Conservation (phyloP, 2,113 vertebrate species). For the Nanger granti region DNA sequence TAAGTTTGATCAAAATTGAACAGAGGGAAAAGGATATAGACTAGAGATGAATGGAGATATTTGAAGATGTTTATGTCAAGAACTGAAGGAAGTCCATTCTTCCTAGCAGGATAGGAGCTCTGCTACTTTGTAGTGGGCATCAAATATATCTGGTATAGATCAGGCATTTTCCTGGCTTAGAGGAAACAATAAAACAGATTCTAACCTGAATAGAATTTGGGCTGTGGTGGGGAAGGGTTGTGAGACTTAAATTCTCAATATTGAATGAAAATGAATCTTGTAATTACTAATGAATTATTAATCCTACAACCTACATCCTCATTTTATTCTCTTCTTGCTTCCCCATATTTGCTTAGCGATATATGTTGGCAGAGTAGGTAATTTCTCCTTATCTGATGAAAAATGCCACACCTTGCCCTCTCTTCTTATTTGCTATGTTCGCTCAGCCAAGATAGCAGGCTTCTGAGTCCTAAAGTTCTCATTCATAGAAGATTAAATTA, state of each 20-base stretch:
- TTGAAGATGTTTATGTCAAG: neutral
- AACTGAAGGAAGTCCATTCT: neutral
- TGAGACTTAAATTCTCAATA: slow-evolving; percentile 5
- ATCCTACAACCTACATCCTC: neutral
- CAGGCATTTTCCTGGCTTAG: neutral
- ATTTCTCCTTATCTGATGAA: neutral
- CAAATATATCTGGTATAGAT: neutral
- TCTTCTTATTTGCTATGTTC: neutral
- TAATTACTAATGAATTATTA: neutral
- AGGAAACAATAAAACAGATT: neutral
- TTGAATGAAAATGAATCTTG: neutral
- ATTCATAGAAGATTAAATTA: neutral
- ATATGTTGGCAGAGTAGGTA: neutral
- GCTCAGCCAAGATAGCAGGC: neutral
- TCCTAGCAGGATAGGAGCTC: neutral
- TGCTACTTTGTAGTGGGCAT: neutral
- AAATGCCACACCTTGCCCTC: neutral
- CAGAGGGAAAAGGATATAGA: neutral
- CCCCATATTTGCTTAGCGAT: neutral
- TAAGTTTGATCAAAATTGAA: neutral
- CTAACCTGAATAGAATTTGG: neutral
- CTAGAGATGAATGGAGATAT: neutral
- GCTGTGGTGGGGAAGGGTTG: neutral
- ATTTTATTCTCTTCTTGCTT: neutral
- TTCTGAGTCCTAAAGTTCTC: neutral